Percentiles rank a stretch among this genome's conserved stretches.
These are phyloP conservation scores for Carpatolechia fugitivella DNA, from an alignment of 2,888 invertebrate genomes.

Conservation along the genomic window DNA sequence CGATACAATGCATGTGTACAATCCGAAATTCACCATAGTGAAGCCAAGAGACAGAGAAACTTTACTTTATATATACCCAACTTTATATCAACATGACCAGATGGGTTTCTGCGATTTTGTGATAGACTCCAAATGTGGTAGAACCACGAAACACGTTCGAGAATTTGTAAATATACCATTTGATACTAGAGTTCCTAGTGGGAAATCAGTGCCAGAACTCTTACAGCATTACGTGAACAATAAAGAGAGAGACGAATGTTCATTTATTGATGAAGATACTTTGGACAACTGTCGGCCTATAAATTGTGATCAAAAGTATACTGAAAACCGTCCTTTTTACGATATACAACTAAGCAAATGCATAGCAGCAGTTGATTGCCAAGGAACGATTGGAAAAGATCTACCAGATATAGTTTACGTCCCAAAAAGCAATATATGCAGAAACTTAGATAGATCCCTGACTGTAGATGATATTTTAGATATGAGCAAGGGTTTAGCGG, in stretches of 20 bases:
- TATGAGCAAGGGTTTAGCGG: constrained; percentile 49
- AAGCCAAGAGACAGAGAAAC: constrained; percentile 44
- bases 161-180: constrained; percentile 42
- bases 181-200: constrained; percentile 40
- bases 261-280: constrained; percentile 47
- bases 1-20: constrained; percentile 35
- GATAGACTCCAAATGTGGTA: constrained; percentile 39
- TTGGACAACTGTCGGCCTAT: constrained; percentile 49
- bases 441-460: constrained; percentile 47
- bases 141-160: constrained; percentile 24
- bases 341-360: constrained; percentile 39
- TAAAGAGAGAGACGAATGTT: constrained; percentile 35
- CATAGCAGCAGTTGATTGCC: constrained; percentile 40
- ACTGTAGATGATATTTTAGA: constrained; percentile 50
- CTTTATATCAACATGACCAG: constrained; percentile 49
- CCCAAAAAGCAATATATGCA: constrained; percentile 49
- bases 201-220: constrained; percentile 21
- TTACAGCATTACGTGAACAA: constrained; percentile 32
- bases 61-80: constrained; percentile 46
- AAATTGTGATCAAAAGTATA: constrained; percentile 56
- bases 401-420: constrained; percentile 52
- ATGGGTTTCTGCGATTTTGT: constrained; percentile 49
- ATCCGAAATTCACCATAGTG: constrained; percentile 31
- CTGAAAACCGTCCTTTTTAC: constrained; percentile 45
- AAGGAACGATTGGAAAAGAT: constrained; percentile 33